phyloP scores from a whole-genome alignment of 1,140 invertebrate genomes.

The Megalonaias nervosa region DNA sequence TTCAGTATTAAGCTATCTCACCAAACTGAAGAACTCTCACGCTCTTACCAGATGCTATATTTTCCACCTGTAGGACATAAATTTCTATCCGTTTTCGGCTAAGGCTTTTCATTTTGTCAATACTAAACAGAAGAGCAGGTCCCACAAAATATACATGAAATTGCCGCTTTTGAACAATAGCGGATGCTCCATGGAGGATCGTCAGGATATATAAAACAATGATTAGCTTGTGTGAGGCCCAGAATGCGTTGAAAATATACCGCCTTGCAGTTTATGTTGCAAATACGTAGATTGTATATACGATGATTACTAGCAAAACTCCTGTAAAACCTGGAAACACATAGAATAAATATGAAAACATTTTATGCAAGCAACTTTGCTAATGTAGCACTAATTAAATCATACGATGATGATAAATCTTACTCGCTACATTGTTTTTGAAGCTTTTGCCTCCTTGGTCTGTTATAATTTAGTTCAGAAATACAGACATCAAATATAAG shows the following conservation, averaged over 20 bases:
- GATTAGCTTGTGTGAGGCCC: too few species aligned
- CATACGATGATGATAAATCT: too few species aligned
- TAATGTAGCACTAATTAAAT: too few species aligned
- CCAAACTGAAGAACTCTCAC: not conserved
- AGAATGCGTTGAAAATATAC: too few species aligned
- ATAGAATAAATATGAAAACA: not conserved
- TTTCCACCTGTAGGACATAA: conserved; percentile 95
- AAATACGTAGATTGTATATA: conserved; percentile 99
- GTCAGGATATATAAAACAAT: too few species aligned
- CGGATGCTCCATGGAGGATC: conserved; percentile 91
- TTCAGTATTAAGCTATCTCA: too few species aligned
- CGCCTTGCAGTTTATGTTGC: too few species aligned
- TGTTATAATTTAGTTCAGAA: too few species aligned
- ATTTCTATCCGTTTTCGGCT: conserved; percentile 81
- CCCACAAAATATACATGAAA: conserved; percentile 98
- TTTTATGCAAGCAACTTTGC: too few species aligned
- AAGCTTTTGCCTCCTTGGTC: too few species aligned
- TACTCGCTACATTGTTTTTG: too few species aligned
- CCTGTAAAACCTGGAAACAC: conserved; percentile 87
- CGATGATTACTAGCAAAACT: conserved; percentile 92
- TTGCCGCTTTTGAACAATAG: conserved; percentile 82
- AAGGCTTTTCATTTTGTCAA: conserved; percentile 93
- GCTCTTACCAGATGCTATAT: conserved; percentile 87
- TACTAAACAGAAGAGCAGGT: conserved; percentile 89
- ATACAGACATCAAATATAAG: too few species aligned